These are phyloP conservation scores for Perca schrenkii DNA, from an alignment of 2,113 vertebrate species.

Conservation along the genomic window DNA sequence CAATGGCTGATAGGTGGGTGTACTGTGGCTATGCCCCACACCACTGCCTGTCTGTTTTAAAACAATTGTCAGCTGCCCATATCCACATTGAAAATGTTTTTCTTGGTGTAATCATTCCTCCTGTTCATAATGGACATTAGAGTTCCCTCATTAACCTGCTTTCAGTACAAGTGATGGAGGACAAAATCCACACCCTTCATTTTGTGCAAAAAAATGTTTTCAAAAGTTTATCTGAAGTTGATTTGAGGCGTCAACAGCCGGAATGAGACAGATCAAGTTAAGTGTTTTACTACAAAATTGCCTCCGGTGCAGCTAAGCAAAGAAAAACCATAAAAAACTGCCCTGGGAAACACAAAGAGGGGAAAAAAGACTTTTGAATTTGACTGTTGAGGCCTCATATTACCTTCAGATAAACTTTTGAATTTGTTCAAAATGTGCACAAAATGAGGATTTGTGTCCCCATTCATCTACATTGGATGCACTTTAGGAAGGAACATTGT, in stretches of 20 bases:
- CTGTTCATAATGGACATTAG: not conserved
- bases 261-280: not conserved
- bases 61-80: not conserved
- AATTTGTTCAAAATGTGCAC: not conserved
- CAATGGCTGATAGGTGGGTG: too few relatives aligned
- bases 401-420: not conserved
- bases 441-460: not conserved
- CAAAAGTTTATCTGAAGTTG: not conserved
- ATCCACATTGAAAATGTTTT: not conserved
- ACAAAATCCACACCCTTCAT: not conserved
- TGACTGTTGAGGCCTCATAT: not conserved
- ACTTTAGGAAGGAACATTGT: not conserved
- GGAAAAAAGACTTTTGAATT: not conserved
- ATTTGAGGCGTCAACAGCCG: not conserved
- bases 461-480: not conserved
- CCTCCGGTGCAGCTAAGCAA: not conserved
- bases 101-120: not conserved
- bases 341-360: not conserved
- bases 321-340: not conserved
- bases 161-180: not conserved
- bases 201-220: not conserved
- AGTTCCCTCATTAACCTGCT: not conserved
- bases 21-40: too few relatives aligned
- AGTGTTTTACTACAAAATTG: too few relatives aligned
- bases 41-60: not conserved